Conservation (phyloP, 2,797 vertebrate genomes). For the Lagocephalus sceleratus region DNA sequence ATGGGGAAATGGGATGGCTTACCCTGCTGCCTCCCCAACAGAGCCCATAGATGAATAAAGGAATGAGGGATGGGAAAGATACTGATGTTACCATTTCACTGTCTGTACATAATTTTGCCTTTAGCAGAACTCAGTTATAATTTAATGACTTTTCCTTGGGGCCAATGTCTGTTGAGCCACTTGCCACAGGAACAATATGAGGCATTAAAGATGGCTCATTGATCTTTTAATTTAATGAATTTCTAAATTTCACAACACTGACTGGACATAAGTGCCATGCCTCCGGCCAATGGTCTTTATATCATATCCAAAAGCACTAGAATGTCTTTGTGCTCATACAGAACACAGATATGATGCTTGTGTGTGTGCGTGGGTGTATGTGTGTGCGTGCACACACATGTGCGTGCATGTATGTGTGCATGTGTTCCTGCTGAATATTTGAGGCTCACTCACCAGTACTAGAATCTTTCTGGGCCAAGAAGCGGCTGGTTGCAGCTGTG, state of each 20-base stretch:
- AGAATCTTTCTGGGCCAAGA: conserved; percentile 51
- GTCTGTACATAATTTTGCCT: conserved; percentile 43
- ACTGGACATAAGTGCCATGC: conserved; percentile 53
- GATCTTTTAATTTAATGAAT: conserved; percentile 66
- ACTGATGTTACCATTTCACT: conserved; percentile 57
- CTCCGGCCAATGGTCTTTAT: conserved; percentile 42
- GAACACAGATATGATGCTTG: neutral
- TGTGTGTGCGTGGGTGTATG: conserved; percentile 25
- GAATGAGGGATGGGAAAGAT: conserved; percentile 31
- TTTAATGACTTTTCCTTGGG: conserved; percentile 54
- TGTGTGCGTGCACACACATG: conserved; percentile 28
- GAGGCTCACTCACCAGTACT: conserved; percentile 45
- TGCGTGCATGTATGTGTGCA: conserved; percentile 42
- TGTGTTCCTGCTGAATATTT: conserved; percentile 50
- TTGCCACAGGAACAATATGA: conserved; percentile 47
- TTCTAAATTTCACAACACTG: conserved; percentile 41
- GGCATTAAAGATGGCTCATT: conserved; percentile 48
- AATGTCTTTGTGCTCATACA: conserved; percentile 17
- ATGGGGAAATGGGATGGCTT: conserved; percentile 59
- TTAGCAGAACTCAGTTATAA: conserved; percentile 47
- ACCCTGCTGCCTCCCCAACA: conserved; percentile 64
- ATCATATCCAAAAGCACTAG: conserved; percentile 32
- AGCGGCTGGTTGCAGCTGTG: conserved; percentile 74
- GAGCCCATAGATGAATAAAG: conserved; percentile 45
- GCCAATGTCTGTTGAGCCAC: conserved; percentile 44